Base-by-base conservation (phyloP, 2,888 invertebrate genomes). In the Glyphotaelius pellucidus region DNA sequence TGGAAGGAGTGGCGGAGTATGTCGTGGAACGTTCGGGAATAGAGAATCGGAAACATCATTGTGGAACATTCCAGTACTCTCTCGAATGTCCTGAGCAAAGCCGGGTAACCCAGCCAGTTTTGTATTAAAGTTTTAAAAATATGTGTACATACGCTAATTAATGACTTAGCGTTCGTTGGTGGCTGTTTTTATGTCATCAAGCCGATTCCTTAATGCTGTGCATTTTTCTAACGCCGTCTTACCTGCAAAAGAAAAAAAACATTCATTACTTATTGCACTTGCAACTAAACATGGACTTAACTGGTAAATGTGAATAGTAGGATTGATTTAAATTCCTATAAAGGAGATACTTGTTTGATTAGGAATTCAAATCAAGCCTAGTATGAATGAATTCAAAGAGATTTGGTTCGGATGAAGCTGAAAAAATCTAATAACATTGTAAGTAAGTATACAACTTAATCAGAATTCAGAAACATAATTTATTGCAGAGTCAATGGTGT, bases 241-340 rank as follows among this genome's bases (percentile, higher is more conserved):
- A 86, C 86, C 86, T 86, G 86, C 25, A 86, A 86, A 42, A n/a
- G 47, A 38, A 83, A 85, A 38, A 86, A 47, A 67, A 67, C 67
- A 67, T 19, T 38, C 25, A 42, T 86, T 12, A 86, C 5, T 86
- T 38, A n/a, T 30, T 47, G 30, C 86, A 42, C 25, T 83, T 83
- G 83, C 38, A 83, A 35, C 15, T 83, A 32, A 7, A 38, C 38
- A 35, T 32, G 4, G 14, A 31, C 14, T 15, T 25, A 35, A 83
- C 9, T 25, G 7, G 35, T 83, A 83, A 35, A 83, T 83, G 19
- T 83, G 35, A 11, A 83, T 32, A 32, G 19, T 83, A 7, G 3
- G 32, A 83, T 25, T 35, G 32, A 35, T 25, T 83, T 83, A 35
- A 35, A 35, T 38, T 35, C 83, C 25, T 5, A 32, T 32, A 25